Evolutionary conservation across 2,113 vertebrate species (phyloP).

Genomic region (Taxidea taxus): DNA sequence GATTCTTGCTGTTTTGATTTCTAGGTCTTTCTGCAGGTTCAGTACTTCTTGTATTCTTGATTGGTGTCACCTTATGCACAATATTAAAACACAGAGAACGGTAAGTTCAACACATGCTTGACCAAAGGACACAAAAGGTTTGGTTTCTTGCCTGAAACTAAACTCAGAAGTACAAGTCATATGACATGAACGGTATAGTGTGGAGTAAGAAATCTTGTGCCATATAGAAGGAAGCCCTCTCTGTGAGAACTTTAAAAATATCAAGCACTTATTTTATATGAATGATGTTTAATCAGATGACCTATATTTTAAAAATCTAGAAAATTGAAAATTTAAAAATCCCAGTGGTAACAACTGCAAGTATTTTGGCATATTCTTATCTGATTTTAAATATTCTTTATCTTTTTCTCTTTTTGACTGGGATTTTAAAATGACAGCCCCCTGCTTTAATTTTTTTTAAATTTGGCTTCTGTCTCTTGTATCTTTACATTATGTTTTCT

Average conservation of each 20-base stretch:
- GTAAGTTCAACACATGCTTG: constrained; percentile 54
- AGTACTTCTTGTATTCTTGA: neutral
- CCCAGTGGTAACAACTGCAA: neutral
- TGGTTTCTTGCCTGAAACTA: neutral
- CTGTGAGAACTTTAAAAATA: neutral
- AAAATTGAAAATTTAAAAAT: neutral
- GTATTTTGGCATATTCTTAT: neutral
- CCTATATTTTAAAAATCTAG: neutral
- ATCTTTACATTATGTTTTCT: neutral
- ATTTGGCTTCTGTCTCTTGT: neutral
- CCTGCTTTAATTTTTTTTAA: neutral
- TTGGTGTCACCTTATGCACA: neutral
- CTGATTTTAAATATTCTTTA: neutral
- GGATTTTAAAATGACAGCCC: neutral
- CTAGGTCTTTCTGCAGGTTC: constrained; percentile 41
- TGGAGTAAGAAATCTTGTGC: neutral
- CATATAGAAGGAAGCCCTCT: neutral
- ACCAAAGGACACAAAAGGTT: neutral
- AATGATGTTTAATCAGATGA: neutral
- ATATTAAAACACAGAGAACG: constrained; percentile 46
- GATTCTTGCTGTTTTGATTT: neutral
- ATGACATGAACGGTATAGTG: neutral
- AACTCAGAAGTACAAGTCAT: neutral
- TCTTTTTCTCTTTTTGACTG: neutral
- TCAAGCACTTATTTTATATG: neutral